Conservation (phyloP, 2,888 invertebrate species). For the Andrena minutula region DNA sequence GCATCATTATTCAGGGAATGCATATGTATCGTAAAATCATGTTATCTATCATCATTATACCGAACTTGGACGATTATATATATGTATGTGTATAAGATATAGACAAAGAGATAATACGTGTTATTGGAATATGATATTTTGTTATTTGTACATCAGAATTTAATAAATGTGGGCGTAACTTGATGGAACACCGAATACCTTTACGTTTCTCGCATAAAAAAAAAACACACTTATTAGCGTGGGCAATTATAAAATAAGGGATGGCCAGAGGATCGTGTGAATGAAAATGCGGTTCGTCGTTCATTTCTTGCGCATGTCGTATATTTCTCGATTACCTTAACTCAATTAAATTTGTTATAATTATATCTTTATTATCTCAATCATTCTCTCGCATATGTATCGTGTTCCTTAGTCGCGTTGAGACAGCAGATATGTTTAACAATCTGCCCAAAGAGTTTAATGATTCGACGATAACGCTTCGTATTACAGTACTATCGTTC, state of each 20-base stretch:
- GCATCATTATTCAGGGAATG: constrained; percentile 16
- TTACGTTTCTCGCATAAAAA: not conserved
- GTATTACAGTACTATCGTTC: constrained; percentile 65
- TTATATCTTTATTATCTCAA: constrained; percentile 78
- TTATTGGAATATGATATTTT: constrained; percentile 52
- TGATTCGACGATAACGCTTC: constrained; percentile 61
- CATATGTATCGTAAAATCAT: constrained; percentile 7
- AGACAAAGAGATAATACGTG: constrained; percentile 36
- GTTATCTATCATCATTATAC: constrained; percentile 24
- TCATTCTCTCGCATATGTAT: constrained; percentile 74
- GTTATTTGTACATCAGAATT: constrained; percentile 53
- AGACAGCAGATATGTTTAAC: constrained; percentile 67
- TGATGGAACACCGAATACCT: constrained; percentile 8
- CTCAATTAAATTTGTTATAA: constrained; percentile 80
- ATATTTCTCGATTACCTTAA: constrained; percentile 83
- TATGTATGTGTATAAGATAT: constrained; percentile 27
- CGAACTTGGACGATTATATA: constrained; percentile 32
- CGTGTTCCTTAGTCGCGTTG: constrained; percentile 67
- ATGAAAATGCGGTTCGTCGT: constrained; percentile 48
- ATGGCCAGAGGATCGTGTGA: constrained; percentile 43
- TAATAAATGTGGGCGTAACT: constrained; percentile 52
- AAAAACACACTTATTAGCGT: no score
- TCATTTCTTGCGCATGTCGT: constrained; percentile 82
- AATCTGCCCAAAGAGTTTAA: constrained; percentile 61
- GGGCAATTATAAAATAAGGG: constrained; percentile 4